Evolutionary conservation across 1,140 invertebrate genomes (phyloP).

Genomic region (Temnothorax nylanderi): DNA sequence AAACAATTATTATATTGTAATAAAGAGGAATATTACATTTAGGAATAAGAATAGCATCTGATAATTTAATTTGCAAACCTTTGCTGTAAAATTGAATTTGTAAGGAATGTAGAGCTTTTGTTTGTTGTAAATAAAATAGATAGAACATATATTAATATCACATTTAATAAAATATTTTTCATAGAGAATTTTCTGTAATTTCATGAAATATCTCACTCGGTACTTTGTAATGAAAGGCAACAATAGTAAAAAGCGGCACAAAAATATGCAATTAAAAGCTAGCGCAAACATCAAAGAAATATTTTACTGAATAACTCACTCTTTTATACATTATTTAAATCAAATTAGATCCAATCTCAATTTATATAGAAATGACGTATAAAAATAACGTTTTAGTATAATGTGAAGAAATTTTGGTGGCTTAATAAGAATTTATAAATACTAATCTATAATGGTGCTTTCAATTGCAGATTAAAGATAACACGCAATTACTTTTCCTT

Average conservation of each 20-base stretch:
- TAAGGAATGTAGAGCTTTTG: neutral
- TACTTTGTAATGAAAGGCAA: neutral
- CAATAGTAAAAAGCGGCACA: neutral
- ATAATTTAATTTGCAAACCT: slow-evolving; percentile 3
- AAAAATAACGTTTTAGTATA: neutral
- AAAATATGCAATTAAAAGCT: slow-evolving; percentile 11
- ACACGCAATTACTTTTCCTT: neutral
- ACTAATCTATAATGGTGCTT: neutral
- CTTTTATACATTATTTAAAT: neutral
- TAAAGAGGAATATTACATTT: neutral
- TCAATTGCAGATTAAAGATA: neutral
- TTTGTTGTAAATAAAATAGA: neutral
- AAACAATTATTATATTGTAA: neutral
- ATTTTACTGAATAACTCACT: neutral
- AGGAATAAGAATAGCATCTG: neutral
- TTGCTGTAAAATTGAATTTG: neutral
- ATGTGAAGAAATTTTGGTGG: neutral
- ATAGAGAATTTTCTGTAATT: neutral
- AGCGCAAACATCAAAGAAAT: neutral
- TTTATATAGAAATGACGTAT: neutral
- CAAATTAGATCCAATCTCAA: neutral
- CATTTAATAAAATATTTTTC: slow-evolving; percentile 21
- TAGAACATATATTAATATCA: neutral
- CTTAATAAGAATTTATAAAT: neutral
- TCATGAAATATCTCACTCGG: neutral